These are phyloP conservation scores for Diaprepes abbreviatus DNA, from an alignment of 2,888 invertebrate genomes.

Conservation along the genomic window DNA sequence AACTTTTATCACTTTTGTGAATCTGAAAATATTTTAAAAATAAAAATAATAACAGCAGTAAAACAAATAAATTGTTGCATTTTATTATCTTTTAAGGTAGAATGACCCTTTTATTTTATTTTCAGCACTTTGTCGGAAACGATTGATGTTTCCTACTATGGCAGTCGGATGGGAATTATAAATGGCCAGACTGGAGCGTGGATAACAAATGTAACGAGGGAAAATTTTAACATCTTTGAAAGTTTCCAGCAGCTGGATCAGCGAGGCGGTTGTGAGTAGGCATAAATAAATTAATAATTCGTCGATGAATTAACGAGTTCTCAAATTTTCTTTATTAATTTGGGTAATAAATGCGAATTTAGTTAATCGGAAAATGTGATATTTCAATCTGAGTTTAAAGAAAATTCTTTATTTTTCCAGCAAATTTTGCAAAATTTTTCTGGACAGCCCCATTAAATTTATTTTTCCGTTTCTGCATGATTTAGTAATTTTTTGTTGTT, in stretches of 20 bases:
- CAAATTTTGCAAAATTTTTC: no score
- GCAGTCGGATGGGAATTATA: slow-evolving; percentile 74
- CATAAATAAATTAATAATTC: not conserved
- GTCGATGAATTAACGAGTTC: no score
- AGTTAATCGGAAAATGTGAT: not conserved
- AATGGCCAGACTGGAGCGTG: slow-evolving; percentile 75
- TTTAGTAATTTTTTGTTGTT: no score
- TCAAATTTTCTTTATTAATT: not conserved
- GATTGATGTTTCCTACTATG: slow-evolving; percentile 72
- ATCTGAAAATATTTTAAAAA: no score
- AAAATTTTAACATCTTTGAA: slow-evolving; percentile 68
- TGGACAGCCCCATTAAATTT: no score
- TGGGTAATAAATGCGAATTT: not conserved
- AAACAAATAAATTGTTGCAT: no score
- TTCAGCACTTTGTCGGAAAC: slow-evolving; percentile 70
- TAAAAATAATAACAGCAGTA: no score
- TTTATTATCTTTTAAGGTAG: not conserved
- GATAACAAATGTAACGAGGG: slow-evolving; percentile 73
- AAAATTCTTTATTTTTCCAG: no score
- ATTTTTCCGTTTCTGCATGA: no score
- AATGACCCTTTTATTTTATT: slow-evolving; percentile 26
- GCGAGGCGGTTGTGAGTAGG: slow-evolving; percentile 68
- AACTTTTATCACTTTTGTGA: no score
- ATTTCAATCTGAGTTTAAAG: no score
- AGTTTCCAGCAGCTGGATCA: slow-evolving; percentile 62